phyloP scores from a whole-genome alignment of 2,888 invertebrate genomes.

The Caenorhabditis sp. region DNA sequence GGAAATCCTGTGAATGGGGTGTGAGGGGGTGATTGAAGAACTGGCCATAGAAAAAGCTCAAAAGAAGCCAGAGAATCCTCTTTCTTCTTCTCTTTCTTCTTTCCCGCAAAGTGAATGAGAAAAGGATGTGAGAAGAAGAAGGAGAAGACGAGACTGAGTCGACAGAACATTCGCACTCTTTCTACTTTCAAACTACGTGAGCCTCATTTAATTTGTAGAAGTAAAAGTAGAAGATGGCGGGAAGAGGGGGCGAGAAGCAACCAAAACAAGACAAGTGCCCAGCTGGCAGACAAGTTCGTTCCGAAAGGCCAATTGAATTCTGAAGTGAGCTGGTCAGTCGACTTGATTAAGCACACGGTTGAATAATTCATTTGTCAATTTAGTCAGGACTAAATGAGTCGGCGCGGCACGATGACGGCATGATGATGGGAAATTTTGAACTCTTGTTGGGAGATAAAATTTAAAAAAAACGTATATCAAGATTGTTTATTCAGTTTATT shows the following conservation, averaged over 20 bases:
- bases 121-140: conserved; percentile 37
- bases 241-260: too few species aligned
- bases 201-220: conserved; percentile 54
- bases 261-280: conserved; percentile 13
- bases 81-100: conserved; percentile 40
- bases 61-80: conserved; percentile 58
- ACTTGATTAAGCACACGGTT: conserved; percentile 34
- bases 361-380: conserved; percentile 45
- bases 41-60: conserved; percentile 55
- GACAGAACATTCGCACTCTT: conserved; percentile 60
- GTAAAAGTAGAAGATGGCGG: conserved; percentile 1
- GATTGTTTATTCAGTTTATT: too few species aligned
- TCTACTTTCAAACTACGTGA: conserved; percentile 40
- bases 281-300: conserved; percentile 29
- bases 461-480: too few species aligned
- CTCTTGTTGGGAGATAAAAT: too few species aligned
- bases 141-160: conserved; percentile 37
- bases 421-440: too few species aligned
- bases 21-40: conserved; percentile 55
- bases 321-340: conserved; percentile 28
- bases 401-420: neutral
- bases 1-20: neutral
- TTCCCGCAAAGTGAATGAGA: conserved; percentile 61
- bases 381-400: conserved; percentile 21
- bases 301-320: conserved; percentile 42